Evolutionary conservation across 1,140 invertebrate species (phyloP), one percentile per base, ranked within the genome.

Genomic region (Sitobion miscanthi): DNA sequence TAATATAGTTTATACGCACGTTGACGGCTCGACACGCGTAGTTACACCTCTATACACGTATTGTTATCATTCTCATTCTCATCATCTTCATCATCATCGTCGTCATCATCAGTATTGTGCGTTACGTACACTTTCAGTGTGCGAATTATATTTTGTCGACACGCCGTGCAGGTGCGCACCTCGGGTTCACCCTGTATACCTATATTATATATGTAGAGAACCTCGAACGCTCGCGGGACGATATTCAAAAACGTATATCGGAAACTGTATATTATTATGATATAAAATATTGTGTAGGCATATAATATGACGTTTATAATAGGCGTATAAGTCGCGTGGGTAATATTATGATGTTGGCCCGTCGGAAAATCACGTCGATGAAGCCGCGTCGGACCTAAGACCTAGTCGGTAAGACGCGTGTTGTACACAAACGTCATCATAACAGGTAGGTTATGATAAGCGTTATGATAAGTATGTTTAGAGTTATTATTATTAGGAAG

Each of bases 161-260:
- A 77, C n/a, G 42, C 4, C 42, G n/a, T 20, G 30, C 17, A 69
- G 30, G 62, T n/a, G 62, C 25, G 30, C 42, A 42, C 62, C 62
- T 69, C 62, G n/a, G n/a, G 62, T 38, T 83, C 45, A 86, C 85
- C 85, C 85, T 86, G 85, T 86, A 86, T 86, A 86, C 85, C 35
- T 54, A 54, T 54, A 54, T 21, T 21, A n/a, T n/a, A 3, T 85
- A 42, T 85, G 30, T 47, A 47, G 25, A 86, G 2, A 86, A 86
- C 85, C 23, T 86, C 25, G 38, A 47, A 86, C 85, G 85, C 30
- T 86, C 25, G 85, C 42, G 85, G 42, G 42, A 86, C 11, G 25
- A 86, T 38, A 62, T 14, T 52, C 2, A 42, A 52, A 11, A 17
- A 52, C 14, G 17, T 20, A 54, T n/a, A 5, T 20, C 14, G 62